phyloP scores from a whole-genome alignment of 2,797 vertebrate genomes.

The Darevskia mixta region DNA sequence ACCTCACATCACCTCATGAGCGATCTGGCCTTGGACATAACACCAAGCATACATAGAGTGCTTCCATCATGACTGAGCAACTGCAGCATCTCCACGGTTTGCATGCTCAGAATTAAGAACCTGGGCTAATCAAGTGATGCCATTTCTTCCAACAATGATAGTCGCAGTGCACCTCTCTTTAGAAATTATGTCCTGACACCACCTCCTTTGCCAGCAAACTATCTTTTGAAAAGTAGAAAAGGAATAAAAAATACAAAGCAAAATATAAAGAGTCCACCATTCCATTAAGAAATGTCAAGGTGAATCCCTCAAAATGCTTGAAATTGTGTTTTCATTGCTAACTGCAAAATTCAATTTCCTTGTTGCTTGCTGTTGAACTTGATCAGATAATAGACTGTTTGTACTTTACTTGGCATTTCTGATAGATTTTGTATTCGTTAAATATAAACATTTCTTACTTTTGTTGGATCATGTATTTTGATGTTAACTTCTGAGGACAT shows the following conservation, averaged over 20 bases:
- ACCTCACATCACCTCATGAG: too few species aligned
- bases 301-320: not conserved
- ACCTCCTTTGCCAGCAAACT: not conserved
- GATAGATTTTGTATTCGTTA: not conserved
- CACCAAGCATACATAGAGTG: not conserved
- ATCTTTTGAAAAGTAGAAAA: not conserved
- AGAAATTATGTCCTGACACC: not conserved
- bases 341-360: not conserved
- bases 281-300: not conserved
- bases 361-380: not conserved
- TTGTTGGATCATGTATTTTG: not conserved
- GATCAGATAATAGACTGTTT: not conserved
- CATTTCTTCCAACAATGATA: not conserved
- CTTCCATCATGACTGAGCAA: not conserved
- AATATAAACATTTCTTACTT: not conserved
- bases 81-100: too few species aligned
- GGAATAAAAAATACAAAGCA: not conserved
- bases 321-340: not conserved
- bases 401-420: not conserved
- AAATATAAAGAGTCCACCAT: not conserved
- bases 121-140: too few species aligned
- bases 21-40: not conserved
- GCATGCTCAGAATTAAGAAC: too few species aligned
- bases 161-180: too few species aligned
- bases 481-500: not conserved